Evolutionary conservation across 23 tunicate genomes (phyloP), one percentile per base, ranked within the genome.

Genomic region (Botrylloides violaceus): DNA sequence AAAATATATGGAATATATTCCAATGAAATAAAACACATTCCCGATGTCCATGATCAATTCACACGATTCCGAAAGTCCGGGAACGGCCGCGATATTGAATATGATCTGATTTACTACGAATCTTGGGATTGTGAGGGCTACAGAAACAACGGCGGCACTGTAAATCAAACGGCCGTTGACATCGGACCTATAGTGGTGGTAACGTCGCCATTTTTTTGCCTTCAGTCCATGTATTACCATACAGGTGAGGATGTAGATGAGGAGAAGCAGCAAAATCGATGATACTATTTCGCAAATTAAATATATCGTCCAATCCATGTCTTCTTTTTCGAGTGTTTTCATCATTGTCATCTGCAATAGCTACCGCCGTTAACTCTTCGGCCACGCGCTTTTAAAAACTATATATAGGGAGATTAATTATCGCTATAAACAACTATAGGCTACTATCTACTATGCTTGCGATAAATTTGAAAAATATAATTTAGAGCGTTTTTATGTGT

Each of bases 11-110:
- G 37, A 27, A 29, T 27, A 70, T 26, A 76, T 33, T 3, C 70
- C 82, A 19, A 76, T 36, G 5, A 39, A 61, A 43, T 83, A 83
- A 18, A 60, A 26, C 4, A 58, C 75, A 48, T 47, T 66, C 25
- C 58, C 43, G 9, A 70, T 58, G 39, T 83, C 89, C 81, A 73
- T 70, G 25, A 77, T 58, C 5, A 56, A 28, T 30, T 83, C 89
- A 34, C 89, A 83, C 34, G 32, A 25, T 33, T 43, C 35, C 27
- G 66, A 53, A 31, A 57, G n/a, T 36, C 66, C 59, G 19, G 31
- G n/a, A 29, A 35, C 43, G 34, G 34, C 55, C n/a, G 71, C 79
- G 15, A 64, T 59, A 60, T 78, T 70, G 64, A 84, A 71, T 31
- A 68, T 24, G 0, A 58, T 58, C 30, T 58, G 58, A 57, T 68